Evolutionary conservation across 2,113 vertebrate species (phyloP), one percentile per base, ranked within the genome.

Genomic region (Diphyllodes magnificus): DNA sequence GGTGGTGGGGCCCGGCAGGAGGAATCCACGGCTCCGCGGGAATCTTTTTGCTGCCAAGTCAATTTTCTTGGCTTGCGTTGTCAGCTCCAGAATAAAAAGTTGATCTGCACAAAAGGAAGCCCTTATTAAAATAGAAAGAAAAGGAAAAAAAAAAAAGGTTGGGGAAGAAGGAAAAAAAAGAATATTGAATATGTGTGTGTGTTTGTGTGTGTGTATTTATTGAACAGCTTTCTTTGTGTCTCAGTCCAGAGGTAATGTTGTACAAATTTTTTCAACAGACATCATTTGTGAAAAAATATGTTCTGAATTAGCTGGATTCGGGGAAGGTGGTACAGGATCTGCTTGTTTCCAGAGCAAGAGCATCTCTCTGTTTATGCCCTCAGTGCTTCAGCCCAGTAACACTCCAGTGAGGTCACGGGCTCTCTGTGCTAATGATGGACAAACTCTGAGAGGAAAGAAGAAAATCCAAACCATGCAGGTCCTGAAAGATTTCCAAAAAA

Each of bases 11-110:
- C 12, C 61, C 35, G 78, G 42, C 37, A 57, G 15, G 45, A 11
- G 7, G 40, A 70, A 47, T n/a, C 59, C 66, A 25, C 1, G 2
- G 15, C 42, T 65, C 37, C 2, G 1, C 0, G 0, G 37, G 35
- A 73, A 78, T 27, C 11, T 66, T 1, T 33, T 39, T n/a, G 10
- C 51, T 63, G 14, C 44, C 49, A 61, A 66, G 68, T 24, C 39
- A 27, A 17, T 33, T 31, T 71, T 53, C 35, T 47, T 50, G 42
- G 9, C 30, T 37, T 39, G 23, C 3, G 2, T 18, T 68, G 12
- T 8, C 21, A 39, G 17, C 14, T 35, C 24, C 42, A 25, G 65
- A 30, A 77, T 42, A 30, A 42, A 87, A 57, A 71, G 33, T 10
- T 50, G 25, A 31, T 54, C 44, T 47, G 22, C 20, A 8, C 49